phyloP scores from a whole-genome alignment of 2,113 vertebrate species.

The Entomyzon cyanotis region DNA sequence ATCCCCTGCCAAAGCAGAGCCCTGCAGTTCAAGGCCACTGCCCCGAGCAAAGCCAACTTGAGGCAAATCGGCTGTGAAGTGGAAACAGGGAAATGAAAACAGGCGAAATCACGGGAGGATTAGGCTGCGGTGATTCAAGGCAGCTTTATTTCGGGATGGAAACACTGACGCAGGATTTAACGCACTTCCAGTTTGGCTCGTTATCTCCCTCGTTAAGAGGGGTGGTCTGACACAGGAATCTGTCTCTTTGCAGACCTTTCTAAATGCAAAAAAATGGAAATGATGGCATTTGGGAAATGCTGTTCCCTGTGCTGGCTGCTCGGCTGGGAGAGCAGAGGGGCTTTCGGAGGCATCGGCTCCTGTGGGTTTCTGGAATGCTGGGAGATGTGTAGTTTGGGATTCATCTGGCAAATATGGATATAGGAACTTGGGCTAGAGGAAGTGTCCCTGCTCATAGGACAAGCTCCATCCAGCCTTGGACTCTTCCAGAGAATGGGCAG shows the following conservation, averaged over 20 bases:
- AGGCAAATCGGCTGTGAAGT: neutral
- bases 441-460: neutral
- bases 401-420: rapidly evolving
- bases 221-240: neutral
- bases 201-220: neutral
- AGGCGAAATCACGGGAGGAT: neutral
- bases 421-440: neutral
- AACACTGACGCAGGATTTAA: neutral
- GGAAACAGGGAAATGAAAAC: neutral
- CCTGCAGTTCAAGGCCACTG: neutral
- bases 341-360: rapidly evolving
- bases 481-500: neutral
- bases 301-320: neutral
- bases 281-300: neutral
- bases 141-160: neutral
- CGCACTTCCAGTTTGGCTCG: rapidly evolving
- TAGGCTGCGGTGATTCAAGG: neutral
- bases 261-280: neutral
- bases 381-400: neutral
- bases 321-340: neutral
- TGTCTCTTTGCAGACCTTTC: neutral
- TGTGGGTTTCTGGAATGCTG: rapidly evolving
- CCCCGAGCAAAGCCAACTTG: neutral
- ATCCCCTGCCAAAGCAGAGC: neutral
- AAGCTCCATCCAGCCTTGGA: neutral